Conservation (phyloP, 2,113 vertebrate species). For the Ivindomyrus marchei region DNA sequence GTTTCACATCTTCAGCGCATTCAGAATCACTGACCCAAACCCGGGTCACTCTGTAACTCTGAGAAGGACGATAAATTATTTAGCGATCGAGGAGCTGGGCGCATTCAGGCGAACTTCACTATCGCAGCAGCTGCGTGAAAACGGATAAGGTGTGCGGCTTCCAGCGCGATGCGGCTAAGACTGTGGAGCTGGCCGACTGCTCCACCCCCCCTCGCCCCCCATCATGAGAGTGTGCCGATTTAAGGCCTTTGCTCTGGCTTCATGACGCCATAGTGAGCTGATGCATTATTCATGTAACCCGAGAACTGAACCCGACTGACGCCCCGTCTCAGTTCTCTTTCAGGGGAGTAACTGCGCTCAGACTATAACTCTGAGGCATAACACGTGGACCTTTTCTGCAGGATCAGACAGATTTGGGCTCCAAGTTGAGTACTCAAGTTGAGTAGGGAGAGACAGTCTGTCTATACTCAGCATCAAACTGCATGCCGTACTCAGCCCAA, state of each 20-base stretch:
- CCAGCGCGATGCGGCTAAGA: neutral
- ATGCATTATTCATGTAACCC: neutral
- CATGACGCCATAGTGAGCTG: neutral
- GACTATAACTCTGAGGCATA: neutral
- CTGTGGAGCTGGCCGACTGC: neutral
- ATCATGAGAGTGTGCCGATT: neutral
- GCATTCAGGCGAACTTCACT: neutral
- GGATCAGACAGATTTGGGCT: neutral
- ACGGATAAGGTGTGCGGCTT: neutral
- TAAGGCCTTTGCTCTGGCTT: neutral
- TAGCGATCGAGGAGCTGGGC: neutral
- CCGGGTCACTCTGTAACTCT: neutral
- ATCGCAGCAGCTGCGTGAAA: neutral
- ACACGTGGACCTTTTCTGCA: neutral
- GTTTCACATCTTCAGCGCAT: neutral
- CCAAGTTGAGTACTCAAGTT: neutral
- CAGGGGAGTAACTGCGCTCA: neutral
- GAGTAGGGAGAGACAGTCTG: neutral
- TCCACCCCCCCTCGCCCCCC: neutral
- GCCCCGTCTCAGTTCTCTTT: neutral
- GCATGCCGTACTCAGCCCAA: neutral
- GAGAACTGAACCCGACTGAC: neutral
- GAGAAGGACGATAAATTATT: neutral
- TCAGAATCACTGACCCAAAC: neutral
- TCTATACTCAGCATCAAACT: neutral